These are phyloP conservation scores for Noctuana brunneofusca DNA, from an alignment of 2,888 invertebrate genomes.

Conservation along the genomic window DNA sequence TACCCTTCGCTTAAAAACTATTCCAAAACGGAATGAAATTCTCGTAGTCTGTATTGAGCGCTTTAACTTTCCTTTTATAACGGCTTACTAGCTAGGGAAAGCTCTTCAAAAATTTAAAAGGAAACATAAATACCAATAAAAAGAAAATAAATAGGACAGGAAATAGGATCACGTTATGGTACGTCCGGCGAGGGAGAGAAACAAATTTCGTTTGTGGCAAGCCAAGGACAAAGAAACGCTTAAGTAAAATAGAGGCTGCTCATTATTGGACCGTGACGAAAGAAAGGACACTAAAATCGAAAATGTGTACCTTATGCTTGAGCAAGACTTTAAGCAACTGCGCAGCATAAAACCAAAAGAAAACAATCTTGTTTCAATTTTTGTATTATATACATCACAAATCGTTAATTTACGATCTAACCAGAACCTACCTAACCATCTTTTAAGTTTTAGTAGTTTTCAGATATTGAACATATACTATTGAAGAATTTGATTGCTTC, in stretches of 20 bases:
- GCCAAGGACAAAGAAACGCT: slow-evolving; percentile 37
- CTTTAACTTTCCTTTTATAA: slow-evolving; percentile 2
- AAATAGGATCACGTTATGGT: slow-evolving; percentile 47
- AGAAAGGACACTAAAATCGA: slow-evolving; percentile 37
- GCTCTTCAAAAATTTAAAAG: slow-evolving; percentile 29
- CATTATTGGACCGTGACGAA: slow-evolving; percentile 51
- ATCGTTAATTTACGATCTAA: too few relatives aligned
- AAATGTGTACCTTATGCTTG: neutral
- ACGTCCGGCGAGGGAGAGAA: slow-evolving; percentile 42
- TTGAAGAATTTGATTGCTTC: too few relatives aligned
- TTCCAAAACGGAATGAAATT: too few relatives aligned
- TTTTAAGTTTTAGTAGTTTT: too few relatives aligned
- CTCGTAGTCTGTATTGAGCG: slow-evolving; percentile 2
- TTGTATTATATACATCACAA: too few relatives aligned
- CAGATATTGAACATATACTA: too few relatives aligned
- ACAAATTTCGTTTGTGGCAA: slow-evolving; percentile 37
- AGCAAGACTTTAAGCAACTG: too few relatives aligned
- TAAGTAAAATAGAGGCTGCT: slow-evolving; percentile 43
- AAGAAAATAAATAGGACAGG: slow-evolving; percentile 38
- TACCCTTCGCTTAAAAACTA: too few relatives aligned
- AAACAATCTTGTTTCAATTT: too few relatives aligned
- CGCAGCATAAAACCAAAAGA: too few relatives aligned
- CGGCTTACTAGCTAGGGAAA: neutral
- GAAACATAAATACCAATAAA: slow-evolving; percentile 43
- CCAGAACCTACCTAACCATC: too few relatives aligned